These are phyloP conservation scores for Erythrocercus mccallii DNA, from an alignment of 2,113 vertebrate genomes.

Conservation along the genomic window DNA sequence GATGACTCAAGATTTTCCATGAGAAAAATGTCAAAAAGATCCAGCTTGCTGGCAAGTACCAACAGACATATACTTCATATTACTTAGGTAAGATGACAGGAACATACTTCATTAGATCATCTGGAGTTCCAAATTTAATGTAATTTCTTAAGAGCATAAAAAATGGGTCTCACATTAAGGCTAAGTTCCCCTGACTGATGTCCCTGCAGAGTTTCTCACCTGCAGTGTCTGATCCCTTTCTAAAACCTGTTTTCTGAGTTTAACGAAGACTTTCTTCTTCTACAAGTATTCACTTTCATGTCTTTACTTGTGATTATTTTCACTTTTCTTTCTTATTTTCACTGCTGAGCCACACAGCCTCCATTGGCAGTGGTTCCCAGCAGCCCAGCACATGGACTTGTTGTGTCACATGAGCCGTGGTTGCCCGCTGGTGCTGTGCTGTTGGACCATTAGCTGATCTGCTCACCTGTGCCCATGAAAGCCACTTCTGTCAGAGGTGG, in stretches of 20 bases:
- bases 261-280: background rate
- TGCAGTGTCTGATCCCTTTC: background rate
- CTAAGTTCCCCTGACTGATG: background rate
- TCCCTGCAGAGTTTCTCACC: background rate
- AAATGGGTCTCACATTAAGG: accelerated
- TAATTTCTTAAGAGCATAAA: background rate
- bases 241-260: background rate
- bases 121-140: background rate
- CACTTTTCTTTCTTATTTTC: background rate
- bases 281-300: background rate
- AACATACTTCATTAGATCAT: background rate
- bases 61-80: background rate
- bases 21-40: background rate
- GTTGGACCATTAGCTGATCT: accelerated
- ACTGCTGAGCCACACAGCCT: background rate
- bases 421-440: accelerated
- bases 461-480: background rate
- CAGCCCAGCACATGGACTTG: background rate
- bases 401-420: accelerated
- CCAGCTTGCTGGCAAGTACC: background rate
- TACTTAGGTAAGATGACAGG: background rate
- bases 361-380: background rate
- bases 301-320: background rate
- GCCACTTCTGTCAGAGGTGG: background rate
- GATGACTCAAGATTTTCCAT: background rate